Conservation (phyloP, 2,888 invertebrate genomes). For the Anorthoa munda region DNA sequence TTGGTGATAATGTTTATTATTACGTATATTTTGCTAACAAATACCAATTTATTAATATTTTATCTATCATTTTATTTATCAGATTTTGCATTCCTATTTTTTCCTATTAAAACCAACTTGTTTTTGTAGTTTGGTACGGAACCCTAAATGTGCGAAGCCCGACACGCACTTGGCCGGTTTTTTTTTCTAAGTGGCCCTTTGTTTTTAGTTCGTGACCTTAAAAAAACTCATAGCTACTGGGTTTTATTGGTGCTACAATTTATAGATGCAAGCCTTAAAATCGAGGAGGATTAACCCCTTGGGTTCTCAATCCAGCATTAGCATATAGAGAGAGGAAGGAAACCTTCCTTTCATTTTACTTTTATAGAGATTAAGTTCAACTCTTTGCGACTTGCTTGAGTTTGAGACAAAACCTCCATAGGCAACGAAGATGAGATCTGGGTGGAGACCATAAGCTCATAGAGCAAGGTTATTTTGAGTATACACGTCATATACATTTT, state of each 20-base stretch:
- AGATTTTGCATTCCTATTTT: too few species aligned
- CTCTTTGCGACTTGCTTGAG: slow-evolving; percentile 16
- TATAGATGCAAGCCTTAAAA: slow-evolving; percentile 37
- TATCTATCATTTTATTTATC: too few species aligned
- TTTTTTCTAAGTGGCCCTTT: slow-evolving; percentile 23
- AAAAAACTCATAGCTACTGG: slow-evolving; percentile 13
- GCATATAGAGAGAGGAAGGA: slow-evolving; percentile 47
- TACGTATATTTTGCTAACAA: too few species aligned
- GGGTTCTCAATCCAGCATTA: slow-evolving; percentile 41
- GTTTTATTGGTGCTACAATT: slow-evolving; percentile 40
- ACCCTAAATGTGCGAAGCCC: too few species aligned
- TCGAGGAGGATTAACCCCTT: slow-evolving; percentile 37
- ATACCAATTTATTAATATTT: too few species aligned
- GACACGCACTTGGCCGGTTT: background rate
- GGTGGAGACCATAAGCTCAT: too few species aligned
- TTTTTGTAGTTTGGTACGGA: too few species aligned
- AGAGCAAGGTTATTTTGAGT: too few species aligned
- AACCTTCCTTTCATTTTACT: slow-evolving; percentile 38
- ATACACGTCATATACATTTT: too few species aligned
- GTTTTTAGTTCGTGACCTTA: background rate
- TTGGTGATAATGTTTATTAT: too few species aligned
- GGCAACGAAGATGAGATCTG: background rate
- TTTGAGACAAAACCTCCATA: slow-evolving; percentile 1
- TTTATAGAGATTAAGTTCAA: slow-evolving; percentile 46
- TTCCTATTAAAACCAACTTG: too few species aligned